Conservation (phyloP, 2,113 vertebrate genomes). For the Felis chaus region DNA sequence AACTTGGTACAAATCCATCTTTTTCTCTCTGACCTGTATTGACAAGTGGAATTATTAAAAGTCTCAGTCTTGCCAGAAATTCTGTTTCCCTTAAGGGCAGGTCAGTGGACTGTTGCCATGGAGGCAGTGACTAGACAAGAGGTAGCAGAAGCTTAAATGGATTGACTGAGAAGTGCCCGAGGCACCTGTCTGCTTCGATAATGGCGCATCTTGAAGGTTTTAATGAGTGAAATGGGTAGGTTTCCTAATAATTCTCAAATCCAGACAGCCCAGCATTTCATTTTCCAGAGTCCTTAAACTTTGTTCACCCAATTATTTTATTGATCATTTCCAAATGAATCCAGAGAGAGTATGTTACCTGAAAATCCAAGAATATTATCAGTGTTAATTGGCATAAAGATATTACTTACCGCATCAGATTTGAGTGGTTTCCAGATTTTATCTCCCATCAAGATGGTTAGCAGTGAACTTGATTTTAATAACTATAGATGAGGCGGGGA, state of each 20-base stretch:
- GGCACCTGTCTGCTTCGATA: constrained; percentile 75
- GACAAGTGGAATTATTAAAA: constrained; percentile 73
- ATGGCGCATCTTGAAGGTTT: constrained; percentile 59
- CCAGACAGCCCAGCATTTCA: background rate
- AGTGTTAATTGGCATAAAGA: background rate
- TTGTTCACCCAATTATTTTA: background rate
- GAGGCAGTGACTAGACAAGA: constrained; percentile 54
- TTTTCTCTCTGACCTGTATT: constrained; percentile 57
- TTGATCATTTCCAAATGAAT: background rate
- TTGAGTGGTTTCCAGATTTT: constrained; percentile 34
- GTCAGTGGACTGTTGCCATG: constrained; percentile 66
- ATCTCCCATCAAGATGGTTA: background rate
- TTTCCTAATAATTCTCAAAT: constrained; percentile 30
- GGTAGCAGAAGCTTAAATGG: background rate
- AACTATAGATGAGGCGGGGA: background rate
- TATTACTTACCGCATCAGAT: background rate
- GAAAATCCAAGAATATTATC: background rate
- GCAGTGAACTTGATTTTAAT: constrained; percentile 45
- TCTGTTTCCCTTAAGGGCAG: constrained; percentile 60
- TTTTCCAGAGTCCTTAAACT: constrained; percentile 44
- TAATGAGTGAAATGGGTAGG: constrained; percentile 71
- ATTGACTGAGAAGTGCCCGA: constrained; percentile 59
- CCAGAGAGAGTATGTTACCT: background rate
- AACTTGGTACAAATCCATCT: constrained; percentile 12
- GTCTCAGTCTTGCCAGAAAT: constrained; percentile 65